Conservation (phyloP, 2,113 vertebrate species). For the Cyanistes caeruleus region DNA sequence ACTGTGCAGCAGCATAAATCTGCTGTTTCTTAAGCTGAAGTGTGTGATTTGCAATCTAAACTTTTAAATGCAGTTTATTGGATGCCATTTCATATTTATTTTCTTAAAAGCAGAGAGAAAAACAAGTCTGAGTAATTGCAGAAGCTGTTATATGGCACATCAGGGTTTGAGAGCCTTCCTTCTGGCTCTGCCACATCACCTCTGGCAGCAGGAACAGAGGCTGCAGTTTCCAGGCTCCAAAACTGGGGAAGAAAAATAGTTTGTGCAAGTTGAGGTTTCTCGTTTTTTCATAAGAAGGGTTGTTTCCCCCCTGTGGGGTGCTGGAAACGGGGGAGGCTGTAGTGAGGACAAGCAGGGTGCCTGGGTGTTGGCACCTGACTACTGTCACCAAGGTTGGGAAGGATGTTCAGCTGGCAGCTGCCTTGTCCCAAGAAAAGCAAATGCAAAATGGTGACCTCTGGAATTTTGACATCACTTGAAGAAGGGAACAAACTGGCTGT, state of each 20-base stretch:
- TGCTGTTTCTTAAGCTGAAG: background rate
- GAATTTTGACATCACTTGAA: background rate
- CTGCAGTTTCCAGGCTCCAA: background rate
- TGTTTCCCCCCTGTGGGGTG: background rate
- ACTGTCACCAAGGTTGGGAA: background rate
- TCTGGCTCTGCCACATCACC: background rate
- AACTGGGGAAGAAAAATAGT: accelerated
- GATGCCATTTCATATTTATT: background rate
- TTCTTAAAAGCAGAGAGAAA: background rate
- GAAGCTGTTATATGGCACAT: accelerated
- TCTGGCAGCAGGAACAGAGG: background rate
- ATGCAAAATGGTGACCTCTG: background rate
- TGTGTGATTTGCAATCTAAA: background rate
- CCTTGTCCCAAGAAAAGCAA: background rate
- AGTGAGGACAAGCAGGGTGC: accelerated
- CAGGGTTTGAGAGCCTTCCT: background rate
- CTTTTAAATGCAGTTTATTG: background rate
- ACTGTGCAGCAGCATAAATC: background rate
- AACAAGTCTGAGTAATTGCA: background rate
- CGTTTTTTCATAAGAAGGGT: background rate
- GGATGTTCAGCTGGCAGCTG: background rate
- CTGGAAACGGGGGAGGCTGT: background rate
- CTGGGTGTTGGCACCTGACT: background rate
- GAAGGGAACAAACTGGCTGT: background rate
- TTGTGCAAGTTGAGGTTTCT: background rate